Evolutionary conservation across 2,888 invertebrate genomes (phyloP).

Genomic region (Caenorhabditis virilis): DNA sequence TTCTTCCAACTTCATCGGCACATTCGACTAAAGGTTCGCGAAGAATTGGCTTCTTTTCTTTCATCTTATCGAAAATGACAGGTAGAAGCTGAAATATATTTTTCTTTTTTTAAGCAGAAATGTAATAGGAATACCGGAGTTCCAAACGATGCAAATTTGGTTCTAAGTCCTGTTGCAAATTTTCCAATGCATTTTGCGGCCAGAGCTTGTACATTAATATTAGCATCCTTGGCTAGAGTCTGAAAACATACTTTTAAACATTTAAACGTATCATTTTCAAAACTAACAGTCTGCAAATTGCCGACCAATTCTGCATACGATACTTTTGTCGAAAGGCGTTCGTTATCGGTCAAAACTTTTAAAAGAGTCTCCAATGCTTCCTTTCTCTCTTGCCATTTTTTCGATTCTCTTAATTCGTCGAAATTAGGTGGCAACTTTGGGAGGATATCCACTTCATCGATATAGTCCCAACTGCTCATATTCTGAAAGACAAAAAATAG

Average conservation of each 20-base stretch:
- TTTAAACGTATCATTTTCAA: conserved; percentile 7
- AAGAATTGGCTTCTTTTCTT: conserved; percentile 92
- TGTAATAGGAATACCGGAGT: conserved; percentile 9
- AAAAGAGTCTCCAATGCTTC: conserved; percentile 80
- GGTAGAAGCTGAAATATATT: conserved; percentile 63
- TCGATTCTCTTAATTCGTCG: conserved; percentile 88
- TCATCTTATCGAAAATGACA: conserved; percentile 89
- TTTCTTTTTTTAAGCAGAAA: not conserved
- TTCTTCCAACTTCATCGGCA: conserved; percentile 74
- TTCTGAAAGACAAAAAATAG: no score
- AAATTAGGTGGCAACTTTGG: conserved; percentile 92
- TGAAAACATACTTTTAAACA: conserved; percentile 68
- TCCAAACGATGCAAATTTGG: conserved; percentile 77
- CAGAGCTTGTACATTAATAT: conserved; percentile 87
- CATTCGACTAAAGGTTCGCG: conserved; percentile 85
- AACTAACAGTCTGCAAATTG: conserved; percentile 81
- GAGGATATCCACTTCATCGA: conserved; percentile 90
- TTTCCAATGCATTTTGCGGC: conserved; percentile 83
- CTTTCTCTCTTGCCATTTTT: conserved; percentile 92
- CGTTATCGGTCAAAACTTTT: conserved; percentile 71
- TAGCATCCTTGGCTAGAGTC: conserved; percentile 89
- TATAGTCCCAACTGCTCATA: conserved; percentile 75
- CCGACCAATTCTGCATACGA: conserved; percentile 89
- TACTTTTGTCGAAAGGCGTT: conserved; percentile 82
- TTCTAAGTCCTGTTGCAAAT: conserved; percentile 84